Base-by-base conservation (phyloP, 2,888 invertebrate species). In the Perizoma flavofasciatum region DNA sequence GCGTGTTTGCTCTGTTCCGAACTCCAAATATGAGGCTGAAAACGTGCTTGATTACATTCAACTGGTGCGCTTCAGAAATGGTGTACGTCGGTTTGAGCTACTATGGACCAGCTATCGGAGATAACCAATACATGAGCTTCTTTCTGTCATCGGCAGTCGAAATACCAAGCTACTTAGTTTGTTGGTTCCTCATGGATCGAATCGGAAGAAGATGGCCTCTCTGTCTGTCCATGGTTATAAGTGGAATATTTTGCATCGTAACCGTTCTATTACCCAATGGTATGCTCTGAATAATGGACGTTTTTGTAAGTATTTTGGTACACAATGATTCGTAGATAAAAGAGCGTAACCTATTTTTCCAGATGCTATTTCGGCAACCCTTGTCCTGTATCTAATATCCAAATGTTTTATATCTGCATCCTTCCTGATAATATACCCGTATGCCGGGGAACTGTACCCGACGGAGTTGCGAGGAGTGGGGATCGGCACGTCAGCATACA, bases 11-110 rank as follows among this genome's bases (percentile, higher is more conserved):
- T 49, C 86, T 97, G 9, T 96, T 95, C 74, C 94, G 94, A 70
- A 97, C 97, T 0, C 97, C 97, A 1, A 98, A 98, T 80, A 97
- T 98, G 96, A 92, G 98, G 48, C 86, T 97, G 9, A 98, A 97
- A 85, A 98, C 98, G 0, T 94, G 95, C 68, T 88, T 97, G 54
- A 97, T 97, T 55, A 97, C 97, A 0, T 84, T 97, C 32, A 97
- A 97, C 82, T 97, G 97, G 97, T 97, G 98, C 81, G 97, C 97
- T 50, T 98, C 97, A 73, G 97, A 97, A 77, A 97, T 96, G 83
- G 98, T 98, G 3, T 98, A 98, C 78, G 96, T 98, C 11, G 98
- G 98, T 0, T 92, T 98, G 43, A 97, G 97, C 70, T 97, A 98
- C 79, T 98, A 98, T 74, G 97, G 97, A 0, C 97, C 98, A 7